Evolutionary conservation across 2,113 vertebrate genomes (phyloP), one percentile per base, ranked within the genome.

Genomic region (Pseudopipra pipra): DNA sequence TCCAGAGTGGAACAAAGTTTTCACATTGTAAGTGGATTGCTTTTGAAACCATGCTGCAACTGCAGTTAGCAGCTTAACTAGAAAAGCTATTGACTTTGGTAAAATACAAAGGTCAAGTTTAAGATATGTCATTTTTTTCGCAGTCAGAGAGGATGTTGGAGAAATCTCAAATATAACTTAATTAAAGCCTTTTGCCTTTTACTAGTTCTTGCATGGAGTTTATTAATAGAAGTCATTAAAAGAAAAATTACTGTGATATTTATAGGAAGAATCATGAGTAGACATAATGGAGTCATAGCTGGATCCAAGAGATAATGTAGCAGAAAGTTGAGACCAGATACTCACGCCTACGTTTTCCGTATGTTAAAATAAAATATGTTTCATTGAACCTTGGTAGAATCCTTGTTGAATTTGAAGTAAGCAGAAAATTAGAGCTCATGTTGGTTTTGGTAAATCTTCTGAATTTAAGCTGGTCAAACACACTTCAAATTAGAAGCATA

Each of bases 1-100:
- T 89, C 99, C 99, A 2, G 99, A 99, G 92, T 99, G 99, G 99
- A 99, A 98, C 97, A 99, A 98, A 98, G 98, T 98, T 63, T 98
- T 99, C 86, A 99, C 99, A 2, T 98, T 99, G 99, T 99, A 97
- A 99, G 98, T 98, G 79, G 31, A 76, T 90, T 96, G 67, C 71
- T 94, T 93, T 75, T 73, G 76, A 84, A 94, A 84, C 56, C 65
- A 24, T 5, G 41, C 88, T 49, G 70, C 27, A 72, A 6, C 39
- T 46, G 44, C 54, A 35, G 46, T 55, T 33, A 62, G 51, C 51
- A 88, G 82, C 68, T 78, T 77, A 55, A 49, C 68, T 61, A 20
- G 55, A 46, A 87, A 94, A 86, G 72, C 76, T 77, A 72, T 75
- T 8, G 72, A 94, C 87, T 93, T 95, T 52, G 83, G 44, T 46